phyloP scores from a whole-genome alignment of 1,140 invertebrate species.

The Drosophila bocqueti region DNA sequence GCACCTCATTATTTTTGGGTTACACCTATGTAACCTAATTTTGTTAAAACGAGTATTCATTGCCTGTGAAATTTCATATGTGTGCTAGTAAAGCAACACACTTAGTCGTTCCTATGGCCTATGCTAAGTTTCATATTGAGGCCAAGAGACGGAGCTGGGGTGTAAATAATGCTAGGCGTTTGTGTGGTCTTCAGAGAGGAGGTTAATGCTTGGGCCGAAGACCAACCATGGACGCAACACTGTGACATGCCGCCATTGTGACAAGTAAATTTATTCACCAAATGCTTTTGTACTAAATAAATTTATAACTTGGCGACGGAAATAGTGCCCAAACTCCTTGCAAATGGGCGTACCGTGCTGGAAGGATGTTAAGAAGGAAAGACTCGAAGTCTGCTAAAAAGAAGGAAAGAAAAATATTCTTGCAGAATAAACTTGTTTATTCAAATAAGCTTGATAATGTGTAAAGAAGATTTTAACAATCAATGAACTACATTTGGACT shows the following conservation, averaged over 20 bases:
- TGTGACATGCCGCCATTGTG: conserved; percentile 36
- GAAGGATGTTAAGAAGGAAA: background rate
- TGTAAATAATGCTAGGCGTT: background rate
- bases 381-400: background rate
- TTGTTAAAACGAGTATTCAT: conserved; percentile 6
- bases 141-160: background rate
- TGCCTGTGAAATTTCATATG: background rate
- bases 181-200: background rate
- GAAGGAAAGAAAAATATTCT: background rate
- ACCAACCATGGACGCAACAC: background rate
- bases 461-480: background rate
- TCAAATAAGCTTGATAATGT: background rate
- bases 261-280: conserved; percentile 57
- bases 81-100: background rate
- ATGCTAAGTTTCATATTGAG: conserved; percentile 3
- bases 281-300: conserved; percentile 52
- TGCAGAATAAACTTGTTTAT: conserved; percentile 11
- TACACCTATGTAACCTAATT: conserved; percentile 53
- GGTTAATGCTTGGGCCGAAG: background rate
- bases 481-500: background rate
- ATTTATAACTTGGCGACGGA: conserved; percentile 57
- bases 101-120: background rate
- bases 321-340: conserved; percentile 13
- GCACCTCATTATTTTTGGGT: conserved; percentile 6
- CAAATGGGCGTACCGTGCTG: background rate